Evolutionary conservation across 1,140 invertebrate genomes (phyloP).

Genomic region (Lepidurus packardi): DNA sequence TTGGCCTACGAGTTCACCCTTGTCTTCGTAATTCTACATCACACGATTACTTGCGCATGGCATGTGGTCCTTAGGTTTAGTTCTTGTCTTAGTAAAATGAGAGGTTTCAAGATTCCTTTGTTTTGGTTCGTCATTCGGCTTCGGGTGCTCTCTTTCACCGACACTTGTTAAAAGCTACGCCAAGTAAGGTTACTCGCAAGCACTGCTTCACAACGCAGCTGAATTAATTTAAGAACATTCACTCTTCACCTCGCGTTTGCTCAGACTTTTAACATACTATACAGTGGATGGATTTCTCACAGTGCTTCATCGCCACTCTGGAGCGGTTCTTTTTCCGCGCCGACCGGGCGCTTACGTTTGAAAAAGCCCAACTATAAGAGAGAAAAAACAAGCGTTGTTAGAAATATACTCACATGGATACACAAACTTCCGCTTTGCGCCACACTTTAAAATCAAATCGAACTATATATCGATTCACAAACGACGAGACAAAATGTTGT

Average conservation of each 20-base stretch:
- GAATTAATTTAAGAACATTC: background rate
- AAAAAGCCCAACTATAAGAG: conserved; percentile 81
- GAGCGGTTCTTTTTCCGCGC: conserved; percentile 64
- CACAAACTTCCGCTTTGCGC: conserved; percentile 6
- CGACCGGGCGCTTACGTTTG: conserved; percentile 75
- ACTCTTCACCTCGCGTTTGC: background rate
- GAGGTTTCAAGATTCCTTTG: background rate
- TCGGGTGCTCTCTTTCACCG: too few relatives aligned
- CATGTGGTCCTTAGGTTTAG: background rate
- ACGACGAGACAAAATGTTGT: conserved; percentile 1
- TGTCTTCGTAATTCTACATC: background rate
- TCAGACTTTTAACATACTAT: background rate
- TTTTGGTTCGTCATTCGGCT: background rate
- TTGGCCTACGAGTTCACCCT: background rate
- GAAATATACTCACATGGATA: conserved; percentile 17
- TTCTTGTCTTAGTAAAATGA: background rate
- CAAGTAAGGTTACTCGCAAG: conserved; percentile 6
- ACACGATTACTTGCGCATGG: background rate
- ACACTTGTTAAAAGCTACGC: background rate
- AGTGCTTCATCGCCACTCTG: conserved; percentile 41
- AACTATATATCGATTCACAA: conserved; percentile 24
- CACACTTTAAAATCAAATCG: conserved; percentile 28
- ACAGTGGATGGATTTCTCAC: conserved; percentile 34
- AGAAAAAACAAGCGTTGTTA: conserved; percentile 37
- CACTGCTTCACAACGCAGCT: background rate